A percentile compares a stretch with the other conserved stretches of the same genome.
These are phyloP conservation scores for Ischnus inquisitorius DNA, from an alignment of 2,888 invertebrate genomes.

Conservation along the genomic window DNA sequence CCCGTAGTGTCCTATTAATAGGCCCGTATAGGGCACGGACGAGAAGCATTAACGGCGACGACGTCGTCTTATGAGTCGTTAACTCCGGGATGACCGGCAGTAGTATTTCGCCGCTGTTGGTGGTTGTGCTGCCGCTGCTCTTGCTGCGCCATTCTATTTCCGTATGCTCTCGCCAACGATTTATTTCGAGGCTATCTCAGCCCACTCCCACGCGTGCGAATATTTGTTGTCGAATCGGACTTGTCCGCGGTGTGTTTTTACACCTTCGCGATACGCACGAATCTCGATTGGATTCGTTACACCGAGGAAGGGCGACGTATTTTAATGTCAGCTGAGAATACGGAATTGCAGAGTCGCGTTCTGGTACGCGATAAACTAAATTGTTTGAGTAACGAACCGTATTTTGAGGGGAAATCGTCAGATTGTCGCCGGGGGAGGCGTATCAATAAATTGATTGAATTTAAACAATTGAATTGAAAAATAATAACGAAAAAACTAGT, in stretches of 20 bases:
- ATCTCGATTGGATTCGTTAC: not conserved
- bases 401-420: no score
- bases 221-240: conserved; percentile 58
- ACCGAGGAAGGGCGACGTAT: not conserved
- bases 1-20: conserved; percentile 77
- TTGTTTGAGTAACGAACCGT: no score
- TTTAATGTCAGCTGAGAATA: not conserved
- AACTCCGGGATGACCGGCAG: conserved; percentile 77
- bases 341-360: no score
- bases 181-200: conserved; percentile 70
- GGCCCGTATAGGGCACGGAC: conserved; percentile 67
- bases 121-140: conserved; percentile 47
- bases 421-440: no score
- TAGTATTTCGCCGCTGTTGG: conserved; percentile 52
- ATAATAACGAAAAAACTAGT: no score
- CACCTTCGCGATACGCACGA: conserved; percentile 22
- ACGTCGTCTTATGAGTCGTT: conserved; percentile 80
- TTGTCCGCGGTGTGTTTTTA: conserved; percentile 9
- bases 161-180: conserved; percentile 64
- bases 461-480: no score
- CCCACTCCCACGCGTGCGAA: conserved; percentile 50
- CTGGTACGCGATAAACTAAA: no score
- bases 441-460: no score
- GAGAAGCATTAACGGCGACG: conserved; percentile 78
- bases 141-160: conserved; percentile 77